phyloP scores from a whole-genome alignment of 2,113 vertebrate genomes.

The Takifugu flavidus region DNA sequence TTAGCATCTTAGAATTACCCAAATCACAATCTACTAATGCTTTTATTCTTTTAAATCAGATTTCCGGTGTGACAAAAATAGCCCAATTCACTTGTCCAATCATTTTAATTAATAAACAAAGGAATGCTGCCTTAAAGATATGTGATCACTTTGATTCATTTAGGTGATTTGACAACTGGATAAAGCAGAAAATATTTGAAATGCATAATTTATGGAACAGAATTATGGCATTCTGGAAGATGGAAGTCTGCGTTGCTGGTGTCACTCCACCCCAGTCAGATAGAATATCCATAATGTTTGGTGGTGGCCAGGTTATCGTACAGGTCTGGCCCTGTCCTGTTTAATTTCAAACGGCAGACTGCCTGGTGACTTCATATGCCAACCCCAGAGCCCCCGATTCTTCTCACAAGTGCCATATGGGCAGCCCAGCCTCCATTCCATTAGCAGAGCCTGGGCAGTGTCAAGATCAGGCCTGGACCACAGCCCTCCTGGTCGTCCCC shows the following conservation, averaged over 20 bases:
- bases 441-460: slow-evolving; percentile 68
- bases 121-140: neutral
- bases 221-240: slow-evolving; percentile 1
- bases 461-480: slow-evolving; percentile 54
- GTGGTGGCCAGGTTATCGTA: slow-evolving; percentile 40
- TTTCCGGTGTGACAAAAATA: no score
- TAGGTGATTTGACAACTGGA: neutral
- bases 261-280: slow-evolving; percentile 48
- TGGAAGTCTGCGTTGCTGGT: slow-evolving; percentile 37
- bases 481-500: slow-evolving; percentile 68
- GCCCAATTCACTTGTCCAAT: no score
- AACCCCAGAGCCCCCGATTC: slow-evolving; percentile 60
- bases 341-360: slow-evolving; percentile 70
- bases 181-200: neutral
- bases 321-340: slow-evolving; percentile 69
- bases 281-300: slow-evolving; percentile 52
- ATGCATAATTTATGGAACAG: neutral
- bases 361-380: slow-evolving; percentile 61
- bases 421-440: slow-evolving; percentile 68
- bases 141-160: neutral
- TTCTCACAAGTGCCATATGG: slow-evolving; percentile 78
- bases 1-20: no score
- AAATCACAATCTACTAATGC: no score
- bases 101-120: no score
- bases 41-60: no score